Evolutionary conservation across 1,140 invertebrate genomes (phyloP).

Genomic region (Drosophila kohkoa): DNA sequence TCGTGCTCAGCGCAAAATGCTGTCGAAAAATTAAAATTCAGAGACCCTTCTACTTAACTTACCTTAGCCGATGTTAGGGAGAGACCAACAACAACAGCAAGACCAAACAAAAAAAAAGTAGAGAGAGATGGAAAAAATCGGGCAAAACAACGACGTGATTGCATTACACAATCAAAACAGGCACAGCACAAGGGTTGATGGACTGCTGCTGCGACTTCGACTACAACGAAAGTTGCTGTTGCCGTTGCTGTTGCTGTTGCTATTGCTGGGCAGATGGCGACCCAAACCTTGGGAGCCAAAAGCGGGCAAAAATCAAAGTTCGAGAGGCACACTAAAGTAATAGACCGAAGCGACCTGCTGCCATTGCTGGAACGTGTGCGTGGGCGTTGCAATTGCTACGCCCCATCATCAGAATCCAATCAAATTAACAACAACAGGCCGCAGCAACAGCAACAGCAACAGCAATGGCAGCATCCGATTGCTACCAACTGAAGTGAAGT

Average conservation of each 20-base stretch:
- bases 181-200: conserved; percentile 48
- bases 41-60: conserved; percentile 82
- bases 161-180: conserved; percentile 84
- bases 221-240: conserved; percentile 1
- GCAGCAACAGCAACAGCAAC: conserved; percentile 60
- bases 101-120: not conserved
- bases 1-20: conserved; percentile 79
- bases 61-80: conserved; percentile 61
- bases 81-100: conserved; percentile 19
- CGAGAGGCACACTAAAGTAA: conserved; percentile 57
- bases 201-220: conserved; percentile 8
- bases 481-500: conserved; percentile 10
- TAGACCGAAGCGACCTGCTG: conserved; percentile 68
- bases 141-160: conserved; percentile 84
- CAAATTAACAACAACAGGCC: conserved; percentile 84
- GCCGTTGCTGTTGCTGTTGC: not conserved
- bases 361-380: conserved; percentile 68
- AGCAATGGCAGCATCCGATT: conserved; percentile 28
- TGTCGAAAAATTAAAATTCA: conserved; percentile 83
- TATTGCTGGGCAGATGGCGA: conserved; percentile 10
- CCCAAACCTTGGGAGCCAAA: conserved; percentile 15
- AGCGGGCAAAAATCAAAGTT: conserved; percentile 71
- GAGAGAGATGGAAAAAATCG: conserved; percentile 44
- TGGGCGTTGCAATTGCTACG: conserved; percentile 79
- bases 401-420: conserved; percentile 85